phyloP scores from a whole-genome alignment of 2,888 invertebrate species.

The Drosophila melanosoma region DNA sequence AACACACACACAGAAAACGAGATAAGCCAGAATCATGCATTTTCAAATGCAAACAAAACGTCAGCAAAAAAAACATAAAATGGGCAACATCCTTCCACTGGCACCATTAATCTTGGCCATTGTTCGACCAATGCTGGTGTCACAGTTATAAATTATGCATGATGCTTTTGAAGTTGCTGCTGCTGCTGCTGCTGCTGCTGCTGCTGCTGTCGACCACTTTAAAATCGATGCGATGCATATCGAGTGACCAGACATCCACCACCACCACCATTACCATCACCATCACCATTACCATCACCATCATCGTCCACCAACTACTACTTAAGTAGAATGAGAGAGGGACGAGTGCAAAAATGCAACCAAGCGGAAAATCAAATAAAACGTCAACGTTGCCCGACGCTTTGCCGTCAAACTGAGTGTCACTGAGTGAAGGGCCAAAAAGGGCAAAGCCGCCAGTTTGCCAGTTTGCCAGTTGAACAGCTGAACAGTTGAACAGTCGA shows the following conservation, averaged over 20 bases:
- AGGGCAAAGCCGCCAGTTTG: slow-evolving; percentile 42
- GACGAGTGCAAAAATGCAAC: slow-evolving; percentile 70
- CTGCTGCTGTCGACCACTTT: slow-evolving; percentile 50
- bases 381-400: slow-evolving; percentile 66
- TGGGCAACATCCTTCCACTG: slow-evolving; percentile 40
- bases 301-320: background rate
- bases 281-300: background rate
- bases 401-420: slow-evolving; percentile 48
- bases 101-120: slow-evolving; percentile 71
- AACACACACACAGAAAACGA: background rate
- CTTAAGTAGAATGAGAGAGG: slow-evolving; percentile 18
- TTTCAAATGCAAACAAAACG: slow-evolving; percentile 47
- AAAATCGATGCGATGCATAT: slow-evolving; percentile 74
- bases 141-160: slow-evolving; percentile 76
- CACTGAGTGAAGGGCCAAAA: slow-evolving; percentile 44
- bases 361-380: slow-evolving; percentile 82
- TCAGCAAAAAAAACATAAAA: slow-evolving; percentile 12
- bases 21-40: slow-evolving; percentile 49
- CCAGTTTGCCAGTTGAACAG: slow-evolving; percentile 8
- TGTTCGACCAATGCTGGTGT: slow-evolving; percentile 67
- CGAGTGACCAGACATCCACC: slow-evolving; percentile 56
- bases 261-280: slow-evolving; percentile 1
- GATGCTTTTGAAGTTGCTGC: slow-evolving; percentile 31
- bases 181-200: slow-evolving; percentile 35
- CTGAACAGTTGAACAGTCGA: slow-evolving; percentile 20